Evolutionary conservation across 2,113 vertebrate genomes (phyloP).

Genomic region (Harpagus bidentatus): DNA sequence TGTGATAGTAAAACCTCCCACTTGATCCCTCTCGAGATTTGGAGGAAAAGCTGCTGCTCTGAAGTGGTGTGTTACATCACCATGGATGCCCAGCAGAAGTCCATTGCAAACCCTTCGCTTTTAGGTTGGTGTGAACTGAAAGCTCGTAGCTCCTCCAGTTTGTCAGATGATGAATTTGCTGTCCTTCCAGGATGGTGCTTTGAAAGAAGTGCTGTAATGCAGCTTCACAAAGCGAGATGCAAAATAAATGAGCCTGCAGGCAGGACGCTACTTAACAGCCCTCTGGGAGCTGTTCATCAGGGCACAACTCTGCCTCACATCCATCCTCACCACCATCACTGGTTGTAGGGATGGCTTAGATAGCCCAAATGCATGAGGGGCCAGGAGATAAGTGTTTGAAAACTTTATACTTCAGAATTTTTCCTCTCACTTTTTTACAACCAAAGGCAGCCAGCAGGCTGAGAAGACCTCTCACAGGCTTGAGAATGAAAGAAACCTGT

Average conservation of each 20-base stretch:
- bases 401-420: neutral
- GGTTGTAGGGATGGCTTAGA: neutral
- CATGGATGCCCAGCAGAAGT: fast-evolving
- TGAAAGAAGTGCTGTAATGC: neutral
- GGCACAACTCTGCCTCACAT: neutral
- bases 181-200: neutral
- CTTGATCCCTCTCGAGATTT: neutral
- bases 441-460: fast-evolving
- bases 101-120: neutral
- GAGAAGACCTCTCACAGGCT: neutral
- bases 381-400: neutral
- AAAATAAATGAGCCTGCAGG: constrained; percentile 9
- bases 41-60: neutral
- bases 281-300: neutral
- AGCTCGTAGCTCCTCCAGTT: neutral
- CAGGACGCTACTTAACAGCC: neutral
- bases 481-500: neutral
- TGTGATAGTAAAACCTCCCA: neutral
- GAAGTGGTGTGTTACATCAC: neutral
- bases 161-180: neutral
- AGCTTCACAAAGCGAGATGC: neutral
- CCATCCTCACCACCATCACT: neutral
- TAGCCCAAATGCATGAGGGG: neutral
- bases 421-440: neutral
- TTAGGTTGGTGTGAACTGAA: neutral